phyloP scores from a whole-genome alignment of 2,113 vertebrate species.

The Phylloscopus trochilus region DNA sequence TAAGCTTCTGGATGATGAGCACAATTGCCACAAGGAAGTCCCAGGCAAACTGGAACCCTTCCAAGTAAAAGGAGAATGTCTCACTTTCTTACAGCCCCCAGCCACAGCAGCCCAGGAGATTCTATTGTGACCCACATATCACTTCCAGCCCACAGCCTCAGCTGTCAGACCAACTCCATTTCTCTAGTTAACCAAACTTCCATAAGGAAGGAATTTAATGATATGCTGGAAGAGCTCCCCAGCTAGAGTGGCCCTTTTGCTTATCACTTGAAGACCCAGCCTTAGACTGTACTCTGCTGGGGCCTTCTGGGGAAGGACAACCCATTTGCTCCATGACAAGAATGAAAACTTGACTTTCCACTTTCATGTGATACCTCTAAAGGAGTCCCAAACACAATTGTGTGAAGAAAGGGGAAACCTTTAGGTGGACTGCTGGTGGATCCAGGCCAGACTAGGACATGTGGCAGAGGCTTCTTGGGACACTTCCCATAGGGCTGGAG shows the following conservation, averaged over 20 bases:
- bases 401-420: not conserved
- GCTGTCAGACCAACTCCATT: accelerated
- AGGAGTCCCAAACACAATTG: not conserved
- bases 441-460: not conserved
- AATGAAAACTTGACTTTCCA: not conserved
- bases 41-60: constrained; percentile 63
- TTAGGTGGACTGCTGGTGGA: not conserved
- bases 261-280: not conserved
- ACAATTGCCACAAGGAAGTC: constrained; percentile 61
- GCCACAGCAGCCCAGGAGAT: accelerated
- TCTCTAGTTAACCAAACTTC: not conserved
- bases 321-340: not conserved
- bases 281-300: not conserved
- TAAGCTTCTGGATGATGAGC: constrained; percentile 31
- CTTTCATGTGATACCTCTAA: not conserved
- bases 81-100: not conserved
- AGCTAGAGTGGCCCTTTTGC: accelerated
- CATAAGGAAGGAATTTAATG: not conserved
- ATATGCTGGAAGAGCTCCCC: not conserved
- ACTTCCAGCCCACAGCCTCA: not conserved
- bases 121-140: not conserved
- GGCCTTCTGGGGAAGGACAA: not conserved
- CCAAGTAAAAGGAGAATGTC: not conserved
- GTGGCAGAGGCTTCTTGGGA: not conserved
- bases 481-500: not conserved